These are phyloP conservation scores for Hartigia nigra DNA, from an alignment of 2,888 invertebrate genomes.

Conservation along the genomic window DNA sequence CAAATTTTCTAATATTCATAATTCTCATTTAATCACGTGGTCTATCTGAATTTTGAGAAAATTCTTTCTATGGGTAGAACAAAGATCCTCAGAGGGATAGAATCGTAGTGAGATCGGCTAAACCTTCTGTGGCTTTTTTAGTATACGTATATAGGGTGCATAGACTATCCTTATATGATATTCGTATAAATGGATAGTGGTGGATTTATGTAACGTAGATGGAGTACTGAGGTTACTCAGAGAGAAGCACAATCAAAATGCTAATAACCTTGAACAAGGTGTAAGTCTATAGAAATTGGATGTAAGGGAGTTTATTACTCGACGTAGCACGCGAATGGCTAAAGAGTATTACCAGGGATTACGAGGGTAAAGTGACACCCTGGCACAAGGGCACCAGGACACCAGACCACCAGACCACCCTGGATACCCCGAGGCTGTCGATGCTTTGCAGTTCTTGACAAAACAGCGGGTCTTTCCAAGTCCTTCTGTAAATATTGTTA, in stretches of 20 bases:
- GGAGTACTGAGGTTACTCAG: constrained; percentile 9
- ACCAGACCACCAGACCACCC: background rate
- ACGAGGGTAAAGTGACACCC: constrained; percentile 60
- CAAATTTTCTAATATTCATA: background rate
- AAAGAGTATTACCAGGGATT: constrained; percentile 63
- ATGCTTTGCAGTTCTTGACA: constrained; percentile 60
- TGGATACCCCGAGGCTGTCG: constrained; percentile 4
- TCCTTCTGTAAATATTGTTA: constrained; percentile 65
- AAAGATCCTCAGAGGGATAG: background rate
- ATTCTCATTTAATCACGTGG: background rate
- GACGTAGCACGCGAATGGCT: constrained; percentile 41
- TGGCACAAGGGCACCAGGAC: constrained; percentile 33
- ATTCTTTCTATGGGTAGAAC: background rate
- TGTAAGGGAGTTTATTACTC: constrained; percentile 47
- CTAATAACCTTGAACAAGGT: constrained; percentile 58
- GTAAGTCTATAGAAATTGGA: constrained; percentile 62
- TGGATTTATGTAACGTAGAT: background rate
- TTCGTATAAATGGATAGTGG: background rate
- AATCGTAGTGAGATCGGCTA: background rate
- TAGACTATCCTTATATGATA: background rate
- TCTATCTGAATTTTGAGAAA: background rate
- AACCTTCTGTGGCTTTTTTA: background rate
- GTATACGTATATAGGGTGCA: background rate
- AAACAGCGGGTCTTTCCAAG: constrained; percentile 56
- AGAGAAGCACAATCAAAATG: constrained; percentile 60